Conservation (phyloP, 2,797 vertebrate species). For the Halcyon badia region DNA sequence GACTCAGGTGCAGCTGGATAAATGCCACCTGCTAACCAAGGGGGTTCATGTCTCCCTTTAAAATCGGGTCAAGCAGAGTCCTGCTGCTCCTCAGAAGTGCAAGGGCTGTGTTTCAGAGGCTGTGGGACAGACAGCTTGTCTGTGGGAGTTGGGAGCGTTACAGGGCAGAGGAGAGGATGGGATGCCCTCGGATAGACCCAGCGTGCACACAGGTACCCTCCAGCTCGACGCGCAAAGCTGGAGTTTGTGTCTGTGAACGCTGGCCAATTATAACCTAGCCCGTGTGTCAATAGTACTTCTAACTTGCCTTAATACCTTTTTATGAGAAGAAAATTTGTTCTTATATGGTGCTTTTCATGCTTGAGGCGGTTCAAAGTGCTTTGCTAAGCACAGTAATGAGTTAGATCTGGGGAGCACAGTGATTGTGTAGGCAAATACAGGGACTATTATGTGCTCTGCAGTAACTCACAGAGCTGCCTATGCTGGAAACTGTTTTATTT, state of each 20-base stretch:
- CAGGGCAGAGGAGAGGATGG: neutral
- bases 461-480: neutral
- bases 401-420: neutral
- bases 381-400: constrained; percentile 26
- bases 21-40: neutral
- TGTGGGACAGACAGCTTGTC: neutral
- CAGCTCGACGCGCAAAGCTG: neutral
- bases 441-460: neutral
- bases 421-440: constrained; percentile 20
- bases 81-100: neutral
- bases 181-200: neutral
- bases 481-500: constrained; percentile 12
- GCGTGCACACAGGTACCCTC: neutral
- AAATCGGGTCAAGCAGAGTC: neutral
- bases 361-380: constrained; percentile 4
- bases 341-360: constrained; percentile 6
- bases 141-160: neutral
- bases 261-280: neutral
- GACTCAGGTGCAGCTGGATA: neutral
- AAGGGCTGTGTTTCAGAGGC: neutral
- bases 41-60: neutral
- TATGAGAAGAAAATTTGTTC: constrained; percentile 27
- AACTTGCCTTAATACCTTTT: constrained; percentile 44
- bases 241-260: neutral
- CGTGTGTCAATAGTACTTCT: neutral